Percentiles rank a stretch among this genome's conserved stretches.
phyloP scores from a whole-genome alignment of 2,797 vertebrate genomes.

The Cryptoprocta ferox region DNA sequence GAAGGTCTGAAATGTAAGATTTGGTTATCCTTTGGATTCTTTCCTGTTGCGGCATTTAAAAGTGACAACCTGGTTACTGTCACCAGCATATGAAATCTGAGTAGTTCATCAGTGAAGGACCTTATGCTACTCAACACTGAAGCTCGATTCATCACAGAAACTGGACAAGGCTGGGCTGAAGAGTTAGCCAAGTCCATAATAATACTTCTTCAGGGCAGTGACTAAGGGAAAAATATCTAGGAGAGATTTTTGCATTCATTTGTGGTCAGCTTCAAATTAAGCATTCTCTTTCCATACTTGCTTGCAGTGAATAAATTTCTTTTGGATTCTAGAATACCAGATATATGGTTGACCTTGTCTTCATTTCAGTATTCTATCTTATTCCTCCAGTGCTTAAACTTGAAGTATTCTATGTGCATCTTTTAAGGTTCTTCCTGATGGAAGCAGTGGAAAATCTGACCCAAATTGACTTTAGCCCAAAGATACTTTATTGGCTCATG shows the following conservation, averaged over 20 bases:
- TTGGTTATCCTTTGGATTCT: neutral
- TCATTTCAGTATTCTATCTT: neutral
- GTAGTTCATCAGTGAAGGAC: neutral
- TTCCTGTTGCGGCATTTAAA: neutral
- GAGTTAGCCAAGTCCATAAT: neutral
- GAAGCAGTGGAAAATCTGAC: neutral
- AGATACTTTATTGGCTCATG: neutral
- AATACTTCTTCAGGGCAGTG: neutral
- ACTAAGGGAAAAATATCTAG: neutral
- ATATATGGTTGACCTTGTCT: neutral
- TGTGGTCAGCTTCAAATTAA: neutral
- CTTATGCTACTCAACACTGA: neutral
- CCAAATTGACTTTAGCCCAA: neutral
- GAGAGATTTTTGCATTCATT: neutral
- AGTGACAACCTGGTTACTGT: neutral
- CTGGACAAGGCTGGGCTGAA: neutral
- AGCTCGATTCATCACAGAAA: neutral
- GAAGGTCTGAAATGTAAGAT: neutral
- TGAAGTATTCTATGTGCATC: neutral
- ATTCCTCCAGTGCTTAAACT: neutral
- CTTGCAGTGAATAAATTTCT: neutral
- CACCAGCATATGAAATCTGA: neutral
- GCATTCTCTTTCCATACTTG: neutral
- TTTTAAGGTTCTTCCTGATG: neutral
- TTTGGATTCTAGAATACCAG: neutral